Evolutionary conservation across 2,797 vertebrate genomes (phyloP), one percentile per base, ranked within the genome.

Genomic region (Bufotes viridis): DNA sequence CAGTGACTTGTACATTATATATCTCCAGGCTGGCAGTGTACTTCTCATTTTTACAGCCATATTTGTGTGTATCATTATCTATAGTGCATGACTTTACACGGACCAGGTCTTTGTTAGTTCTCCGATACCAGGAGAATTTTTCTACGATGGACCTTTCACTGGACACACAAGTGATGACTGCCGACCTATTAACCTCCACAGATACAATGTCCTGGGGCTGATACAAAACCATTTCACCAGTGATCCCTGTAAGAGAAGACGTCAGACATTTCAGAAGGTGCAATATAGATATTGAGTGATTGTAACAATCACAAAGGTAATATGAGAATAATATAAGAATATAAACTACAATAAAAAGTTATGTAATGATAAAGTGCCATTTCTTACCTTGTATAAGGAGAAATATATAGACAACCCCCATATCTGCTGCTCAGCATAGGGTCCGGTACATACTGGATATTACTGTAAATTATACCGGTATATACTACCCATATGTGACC

Each of bases 111-210:
- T 76, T 26, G 20, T 18, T 49, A 2, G 7, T 12, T 67, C 2
- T 51, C 80, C n/a, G 0, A 75, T 65, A 90, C 89, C 90, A 91
- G 4, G 0, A 14, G 2, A 49, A 0, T 0, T 0, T 0, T 0
- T 0, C 0, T 20, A 0, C 3, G 10, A 24, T 4, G 0, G n/a
- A 0, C 0, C 0, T 0, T 49, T 29, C 0, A 0, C 7, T 3
- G 11, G 15, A 7, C 9, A 49, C 1, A 2, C 87, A 84, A 2
- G 0, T 0, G 22, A 90, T 87, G 7, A 26, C 0, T 74, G 72
- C 87, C 0, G 1, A 0, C 0, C 5, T 0, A 8, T 72, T 15
- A 0, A 75, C 13, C 18, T 63, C 5, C 58, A 78, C 60, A 1
- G 17, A 61, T 75, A 87, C 24, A 74, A 78, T 0, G 0, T 79